A percentile compares a stretch with the other conserved stretches of the same genome.
Conservation (phyloP, 2,888 invertebrate species). For the Leptura quadrifasciata region DNA sequence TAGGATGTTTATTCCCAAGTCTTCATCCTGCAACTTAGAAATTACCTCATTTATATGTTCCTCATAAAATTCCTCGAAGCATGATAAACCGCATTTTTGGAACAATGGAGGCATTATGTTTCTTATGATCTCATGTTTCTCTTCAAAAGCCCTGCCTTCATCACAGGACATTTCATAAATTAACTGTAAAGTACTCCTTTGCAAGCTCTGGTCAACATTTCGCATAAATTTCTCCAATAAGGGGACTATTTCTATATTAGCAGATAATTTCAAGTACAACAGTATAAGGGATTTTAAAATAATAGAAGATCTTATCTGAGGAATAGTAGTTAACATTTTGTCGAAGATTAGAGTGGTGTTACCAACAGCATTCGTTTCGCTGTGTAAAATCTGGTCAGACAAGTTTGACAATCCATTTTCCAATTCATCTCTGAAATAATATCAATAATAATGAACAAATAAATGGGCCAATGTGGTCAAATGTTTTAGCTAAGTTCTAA, state of each 20-base stretch:
- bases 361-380: conserved; percentile 18
- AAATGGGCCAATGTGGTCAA: not conserved
- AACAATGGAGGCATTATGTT: conserved; percentile 61
- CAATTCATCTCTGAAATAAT: conserved; percentile 19
- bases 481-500: not conserved
- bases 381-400: conserved; percentile 6
- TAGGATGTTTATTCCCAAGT: conserved; percentile 57
- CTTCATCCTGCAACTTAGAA: conserved; percentile 49
- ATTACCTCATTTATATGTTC: conserved; percentile 60
- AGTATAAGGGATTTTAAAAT: conserved; percentile 62
- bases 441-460: not conserved
- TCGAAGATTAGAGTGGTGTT: conserved; percentile 48
- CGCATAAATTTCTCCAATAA: conserved; percentile 57
- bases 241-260: conserved; percentile 52
- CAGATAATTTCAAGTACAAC: conserved; percentile 53
- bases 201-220: conserved; percentile 49
- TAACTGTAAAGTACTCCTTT: conserved; percentile 54
- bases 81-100: conserved; percentile 57
- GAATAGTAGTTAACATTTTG: conserved; percentile 57
- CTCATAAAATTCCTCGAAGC: conserved; percentile 66
- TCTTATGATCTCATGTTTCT: conserved; percentile 61
- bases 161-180: conserved; percentile 57
- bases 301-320: conserved; percentile 50
- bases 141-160: conserved; percentile 36
- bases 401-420: conserved; percentile 23